Conservation (phyloP, 2,113 vertebrate genomes). For the Opisthocomus hoazin region DNA sequence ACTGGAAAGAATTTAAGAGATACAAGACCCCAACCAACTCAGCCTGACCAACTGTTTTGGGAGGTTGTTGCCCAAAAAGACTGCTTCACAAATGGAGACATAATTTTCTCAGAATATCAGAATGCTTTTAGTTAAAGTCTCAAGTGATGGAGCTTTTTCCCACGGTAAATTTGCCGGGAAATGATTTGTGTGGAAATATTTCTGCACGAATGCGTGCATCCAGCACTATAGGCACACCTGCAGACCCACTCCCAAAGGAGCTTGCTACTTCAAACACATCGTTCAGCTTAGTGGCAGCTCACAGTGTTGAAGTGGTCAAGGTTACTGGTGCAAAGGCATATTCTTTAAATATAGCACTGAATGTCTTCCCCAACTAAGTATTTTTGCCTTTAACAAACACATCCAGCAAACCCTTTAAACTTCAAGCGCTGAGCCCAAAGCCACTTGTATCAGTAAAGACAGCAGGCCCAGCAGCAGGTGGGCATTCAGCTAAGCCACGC, state of each 20-base stretch:
- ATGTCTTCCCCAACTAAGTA: neutral
- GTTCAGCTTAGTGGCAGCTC: neutral
- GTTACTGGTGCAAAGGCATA: neutral
- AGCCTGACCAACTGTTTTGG: neutral
- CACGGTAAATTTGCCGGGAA: neutral
- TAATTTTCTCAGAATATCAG: neutral
- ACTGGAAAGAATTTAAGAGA: neutral
- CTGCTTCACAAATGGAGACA: neutral
- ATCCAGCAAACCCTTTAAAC: neutral
- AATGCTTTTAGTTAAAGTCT: neutral
- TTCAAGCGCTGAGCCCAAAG: neutral
- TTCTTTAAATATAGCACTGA: neutral
- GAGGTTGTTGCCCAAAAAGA: neutral
- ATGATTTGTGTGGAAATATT: neutral
- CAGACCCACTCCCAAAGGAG: neutral
- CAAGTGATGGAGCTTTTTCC: neutral
- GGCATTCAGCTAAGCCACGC: neutral
- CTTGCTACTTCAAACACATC: neutral
- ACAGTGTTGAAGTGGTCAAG: neutral
- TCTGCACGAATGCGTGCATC: accelerated
- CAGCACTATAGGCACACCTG: neutral
- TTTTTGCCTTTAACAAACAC: neutral
- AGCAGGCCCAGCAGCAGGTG: neutral
- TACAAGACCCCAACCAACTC: neutral
- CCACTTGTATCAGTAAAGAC: neutral